Evolutionary conservation across 2,797 vertebrate genomes (phyloP).

Genomic region (Brachymystax lenok): DNA sequence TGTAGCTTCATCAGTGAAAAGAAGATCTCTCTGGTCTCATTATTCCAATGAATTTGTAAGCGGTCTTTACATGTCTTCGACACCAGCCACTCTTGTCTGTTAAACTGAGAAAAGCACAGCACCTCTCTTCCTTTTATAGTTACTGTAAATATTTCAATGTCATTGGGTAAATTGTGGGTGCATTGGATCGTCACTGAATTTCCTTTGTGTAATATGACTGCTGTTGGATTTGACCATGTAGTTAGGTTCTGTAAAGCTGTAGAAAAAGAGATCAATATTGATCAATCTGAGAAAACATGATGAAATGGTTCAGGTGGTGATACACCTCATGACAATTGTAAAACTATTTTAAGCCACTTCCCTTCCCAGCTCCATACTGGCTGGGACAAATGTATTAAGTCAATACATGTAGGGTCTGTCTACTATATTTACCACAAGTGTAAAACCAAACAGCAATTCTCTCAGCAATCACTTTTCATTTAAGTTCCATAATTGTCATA

Average conservation of each 20-base stretch:
- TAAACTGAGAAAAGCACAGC: neutral
- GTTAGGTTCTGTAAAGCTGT: neutral
- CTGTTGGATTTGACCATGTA: neutral
- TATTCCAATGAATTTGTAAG: neutral
- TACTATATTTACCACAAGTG: too few relatives aligned
- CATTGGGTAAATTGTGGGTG: neutral
- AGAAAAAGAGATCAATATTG: neutral
- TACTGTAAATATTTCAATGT: neutral
- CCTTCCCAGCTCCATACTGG: too few relatives aligned
- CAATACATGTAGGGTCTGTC: too few relatives aligned
- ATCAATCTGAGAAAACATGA: neutral
- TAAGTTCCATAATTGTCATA: too few relatives aligned
- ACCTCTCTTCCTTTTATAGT: neutral
- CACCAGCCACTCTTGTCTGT: neutral
- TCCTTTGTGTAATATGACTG: neutral
- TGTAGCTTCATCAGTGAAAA: neutral
- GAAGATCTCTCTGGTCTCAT: constrained; percentile 5
- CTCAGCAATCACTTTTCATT: too few relatives aligned
- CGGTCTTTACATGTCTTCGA: neutral
- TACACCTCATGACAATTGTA: too few relatives aligned
- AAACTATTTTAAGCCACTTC: too few relatives aligned
- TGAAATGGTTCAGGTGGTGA: too few relatives aligned
- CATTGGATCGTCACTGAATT: neutral
- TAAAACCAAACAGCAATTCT: too few relatives aligned
- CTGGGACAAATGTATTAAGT: too few relatives aligned